A percentile compares a stretch with the other conserved stretches of the same genome.
These are phyloP conservation scores for Papilio demoleus DNA, from an alignment of 2,888 invertebrate genomes.

Conservation along the genomic window DNA sequence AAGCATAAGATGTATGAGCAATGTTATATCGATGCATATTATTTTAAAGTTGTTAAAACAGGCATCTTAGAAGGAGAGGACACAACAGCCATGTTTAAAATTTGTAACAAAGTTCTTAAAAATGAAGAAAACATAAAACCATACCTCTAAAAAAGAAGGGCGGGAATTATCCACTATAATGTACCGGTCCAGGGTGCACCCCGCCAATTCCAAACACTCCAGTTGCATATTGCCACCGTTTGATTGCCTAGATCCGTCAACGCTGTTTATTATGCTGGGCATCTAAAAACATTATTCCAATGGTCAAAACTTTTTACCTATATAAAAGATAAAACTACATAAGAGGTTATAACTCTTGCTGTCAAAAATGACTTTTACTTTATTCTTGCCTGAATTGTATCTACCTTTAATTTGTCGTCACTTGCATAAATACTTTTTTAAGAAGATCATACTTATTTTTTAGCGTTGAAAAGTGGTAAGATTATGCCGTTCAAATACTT, in stretches of 20 bases:
- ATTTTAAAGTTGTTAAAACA: neutral
- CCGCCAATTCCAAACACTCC: slow-evolving; percentile 90
- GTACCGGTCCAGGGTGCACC: slow-evolving; percentile 91
- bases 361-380: slow-evolving; percentile 31
- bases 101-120: neutral
- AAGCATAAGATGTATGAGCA: neutral
- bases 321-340: slow-evolving; percentile 26
- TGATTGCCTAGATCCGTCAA: slow-evolving; percentile 59
- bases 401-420: slow-evolving; percentile 19
- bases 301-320: slow-evolving; percentile 28
- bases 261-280: slow-evolving; percentile 69
- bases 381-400: slow-evolving; percentile 19
- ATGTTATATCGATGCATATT: neutral
- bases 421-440: slow-evolving; percentile 43
- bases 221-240: slow-evolving; percentile 79
- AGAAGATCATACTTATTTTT: slow-evolving; percentile 3
- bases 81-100: neutral
- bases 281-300: slow-evolving; percentile 61
- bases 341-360: slow-evolving; percentile 39
- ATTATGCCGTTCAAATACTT: neutral
- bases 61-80: neutral
- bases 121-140: slow-evolving; percentile 42
- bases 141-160: slow-evolving; percentile 87
- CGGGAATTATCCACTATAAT: slow-evolving; percentile 87
- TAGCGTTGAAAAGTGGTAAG: neutral